These are phyloP conservation scores for Ciconia maguari DNA, from an alignment of 2,113 vertebrate species.

Conservation along the genomic window DNA sequence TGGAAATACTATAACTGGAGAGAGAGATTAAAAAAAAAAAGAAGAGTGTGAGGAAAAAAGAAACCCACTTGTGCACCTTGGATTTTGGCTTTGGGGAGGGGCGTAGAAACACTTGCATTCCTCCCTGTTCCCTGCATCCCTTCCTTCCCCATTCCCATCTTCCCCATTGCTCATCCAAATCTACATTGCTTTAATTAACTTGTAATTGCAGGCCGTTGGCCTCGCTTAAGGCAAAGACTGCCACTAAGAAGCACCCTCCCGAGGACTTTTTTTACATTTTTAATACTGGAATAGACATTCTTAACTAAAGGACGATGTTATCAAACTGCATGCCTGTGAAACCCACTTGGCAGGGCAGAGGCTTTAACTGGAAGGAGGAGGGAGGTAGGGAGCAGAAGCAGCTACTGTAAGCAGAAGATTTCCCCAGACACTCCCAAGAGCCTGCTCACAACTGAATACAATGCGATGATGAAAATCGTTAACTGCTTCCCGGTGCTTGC, in stretches of 20 bases:
- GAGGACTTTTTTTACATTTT: slow-evolving; percentile 51
- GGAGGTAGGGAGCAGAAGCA: slow-evolving; percentile 37
- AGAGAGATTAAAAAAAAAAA: slow-evolving; percentile 13
- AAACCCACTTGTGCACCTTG: slow-evolving; percentile 45
- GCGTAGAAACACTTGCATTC: slow-evolving; percentile 14
- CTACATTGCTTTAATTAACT: slow-evolving; percentile 63
- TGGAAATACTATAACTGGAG: slow-evolving; percentile 75
- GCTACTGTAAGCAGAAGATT: slow-evolving; percentile 50
- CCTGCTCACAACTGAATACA: slow-evolving; percentile 30
- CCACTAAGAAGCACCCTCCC: neutral
- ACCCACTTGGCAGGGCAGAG: slow-evolving; percentile 51
- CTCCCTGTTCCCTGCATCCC: neutral
- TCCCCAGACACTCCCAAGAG: neutral
- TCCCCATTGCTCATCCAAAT: slow-evolving; percentile 35
- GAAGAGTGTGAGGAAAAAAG: neutral
- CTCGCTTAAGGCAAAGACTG: slow-evolving; percentile 33
- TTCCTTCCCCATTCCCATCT: slow-evolving; percentile 15
- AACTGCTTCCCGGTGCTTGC: slow-evolving; percentile 24
- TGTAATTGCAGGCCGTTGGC: neutral
- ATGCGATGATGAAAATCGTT: neutral
- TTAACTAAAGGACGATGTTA: neutral
- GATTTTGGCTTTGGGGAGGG: slow-evolving; percentile 31
- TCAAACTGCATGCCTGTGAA: slow-evolving; percentile 41
- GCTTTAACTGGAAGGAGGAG: slow-evolving; percentile 62
- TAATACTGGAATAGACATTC: slow-evolving; percentile 60